These are phyloP conservation scores for Raja brachyura DNA, from an alignment of 2,113 vertebrate species.

Conservation along the genomic window DNA sequence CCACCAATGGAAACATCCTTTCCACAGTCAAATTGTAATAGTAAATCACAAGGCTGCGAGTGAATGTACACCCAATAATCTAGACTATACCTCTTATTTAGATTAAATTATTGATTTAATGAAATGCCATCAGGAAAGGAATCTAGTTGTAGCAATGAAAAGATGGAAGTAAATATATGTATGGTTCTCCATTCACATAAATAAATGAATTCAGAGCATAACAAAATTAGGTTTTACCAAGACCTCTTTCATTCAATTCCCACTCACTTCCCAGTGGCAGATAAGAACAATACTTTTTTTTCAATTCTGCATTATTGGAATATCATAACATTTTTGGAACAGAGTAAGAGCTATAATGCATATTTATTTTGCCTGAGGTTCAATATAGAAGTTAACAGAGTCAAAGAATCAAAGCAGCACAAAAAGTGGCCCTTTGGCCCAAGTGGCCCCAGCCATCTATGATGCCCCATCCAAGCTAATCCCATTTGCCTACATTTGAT, in stretches of 20 bases:
- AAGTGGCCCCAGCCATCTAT: too few species aligned
- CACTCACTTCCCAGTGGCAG: neutral
- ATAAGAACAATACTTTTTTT: neutral
- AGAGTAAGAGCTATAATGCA: neutral
- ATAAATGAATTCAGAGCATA: neutral
- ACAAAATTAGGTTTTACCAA: neutral
- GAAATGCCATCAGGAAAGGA: neutral
- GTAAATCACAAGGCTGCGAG: neutral
- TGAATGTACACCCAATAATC: neutral
- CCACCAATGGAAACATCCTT: too few species aligned
- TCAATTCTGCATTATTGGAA: neutral
- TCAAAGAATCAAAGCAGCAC: too few species aligned
- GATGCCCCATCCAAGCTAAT: too few species aligned
- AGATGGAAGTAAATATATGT: neutral
- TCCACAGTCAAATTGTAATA: neutral
- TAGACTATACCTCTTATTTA: neutral
- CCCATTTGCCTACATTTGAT: too few species aligned
- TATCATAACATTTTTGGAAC: neutral
- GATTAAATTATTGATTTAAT: neutral
- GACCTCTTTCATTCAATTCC: neutral
- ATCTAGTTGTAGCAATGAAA: neutral
- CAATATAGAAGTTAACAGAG: too few species aligned
- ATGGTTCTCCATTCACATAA: neutral
- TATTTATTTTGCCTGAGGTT: too few species aligned
- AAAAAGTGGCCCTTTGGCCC: too few species aligned